Evolutionary conservation across 2,888 invertebrate genomes (phyloP).

Genomic region (Himalopsyche japonica): DNA sequence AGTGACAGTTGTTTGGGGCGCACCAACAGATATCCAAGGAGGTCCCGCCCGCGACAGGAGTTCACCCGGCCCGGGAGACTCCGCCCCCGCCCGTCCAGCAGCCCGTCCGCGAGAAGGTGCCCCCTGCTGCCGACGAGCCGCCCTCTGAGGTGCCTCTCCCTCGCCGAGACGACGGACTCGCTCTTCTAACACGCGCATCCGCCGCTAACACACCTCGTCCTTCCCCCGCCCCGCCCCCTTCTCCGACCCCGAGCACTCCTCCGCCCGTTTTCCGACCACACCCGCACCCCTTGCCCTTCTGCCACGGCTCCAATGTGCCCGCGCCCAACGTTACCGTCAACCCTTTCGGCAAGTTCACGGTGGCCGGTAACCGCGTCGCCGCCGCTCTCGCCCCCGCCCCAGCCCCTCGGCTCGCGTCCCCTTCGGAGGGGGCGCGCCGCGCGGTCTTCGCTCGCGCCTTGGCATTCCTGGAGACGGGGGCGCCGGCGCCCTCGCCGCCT

Average conservation of each 20-base stretch:
- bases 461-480: conserved; percentile 29
- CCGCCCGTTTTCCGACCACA: conserved; percentile 42
- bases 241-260: conserved; percentile 38
- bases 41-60: conserved; percentile 41
- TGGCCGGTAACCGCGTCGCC: conserved; percentile 38
- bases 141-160: conserved; percentile 35
- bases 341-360: conserved; percentile 55
- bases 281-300: conserved; percentile 37
- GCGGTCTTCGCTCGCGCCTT: conserved; percentile 25
- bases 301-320: conserved; percentile 52
- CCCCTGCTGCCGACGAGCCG: conserved; percentile 12
- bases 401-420: neutral
- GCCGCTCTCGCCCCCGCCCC: conserved; percentile 12
- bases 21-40: conserved; percentile 64
- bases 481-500: neutral
- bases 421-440: conserved; percentile 26
- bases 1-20: conserved; percentile 43
- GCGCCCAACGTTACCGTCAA: conserved; percentile 72
- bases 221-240: conserved; percentile 27
- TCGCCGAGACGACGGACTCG: conserved; percentile 43
- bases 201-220: conserved; percentile 46
- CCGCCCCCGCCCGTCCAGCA: conserved; percentile 39
- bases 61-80: conserved; percentile 46
- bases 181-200: conserved; percentile 50
- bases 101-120: conserved; percentile 46